A percentile compares a stretch with the other conserved stretches of the same genome.
phyloP scores from a whole-genome alignment of 2,113 vertebrate species.

The Asarcornis scutulata region DNA sequence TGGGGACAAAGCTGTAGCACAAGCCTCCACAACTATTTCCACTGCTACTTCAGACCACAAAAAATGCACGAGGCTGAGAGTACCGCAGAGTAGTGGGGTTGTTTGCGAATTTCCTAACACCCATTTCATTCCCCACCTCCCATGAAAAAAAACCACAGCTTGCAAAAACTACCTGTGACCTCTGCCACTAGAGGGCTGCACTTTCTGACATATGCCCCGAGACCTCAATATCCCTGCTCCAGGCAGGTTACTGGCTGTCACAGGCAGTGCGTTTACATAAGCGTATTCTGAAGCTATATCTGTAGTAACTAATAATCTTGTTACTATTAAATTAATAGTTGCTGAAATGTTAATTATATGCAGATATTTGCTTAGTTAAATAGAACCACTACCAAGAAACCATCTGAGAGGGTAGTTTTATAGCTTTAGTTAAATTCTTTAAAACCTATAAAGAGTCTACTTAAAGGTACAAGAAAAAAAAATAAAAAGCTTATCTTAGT shows the following conservation, averaged over 20 bases:
- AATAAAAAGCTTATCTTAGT: background rate
- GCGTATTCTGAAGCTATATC: background rate
- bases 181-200: conserved; percentile 48
- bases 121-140: background rate
- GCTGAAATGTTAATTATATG: background rate
- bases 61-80: background rate
- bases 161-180: background rate
- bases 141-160: background rate
- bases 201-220: background rate
- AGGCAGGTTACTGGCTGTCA: background rate
- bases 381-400: background rate
- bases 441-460: background rate
- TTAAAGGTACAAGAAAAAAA: background rate
- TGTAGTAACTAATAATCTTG: background rate
- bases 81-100: background rate
- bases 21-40: background rate
- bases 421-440: background rate
- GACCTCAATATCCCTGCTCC: background rate
- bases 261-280: background rate
- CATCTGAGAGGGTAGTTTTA: background rate
- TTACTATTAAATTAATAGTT: background rate
- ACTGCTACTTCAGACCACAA: background rate
- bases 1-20: background rate
- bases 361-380: background rate
- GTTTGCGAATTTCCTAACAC: background rate